Evolutionary conservation across 2,888 invertebrate genomes (phyloP).

Genomic region (Drosophila meridionalis): DNA sequence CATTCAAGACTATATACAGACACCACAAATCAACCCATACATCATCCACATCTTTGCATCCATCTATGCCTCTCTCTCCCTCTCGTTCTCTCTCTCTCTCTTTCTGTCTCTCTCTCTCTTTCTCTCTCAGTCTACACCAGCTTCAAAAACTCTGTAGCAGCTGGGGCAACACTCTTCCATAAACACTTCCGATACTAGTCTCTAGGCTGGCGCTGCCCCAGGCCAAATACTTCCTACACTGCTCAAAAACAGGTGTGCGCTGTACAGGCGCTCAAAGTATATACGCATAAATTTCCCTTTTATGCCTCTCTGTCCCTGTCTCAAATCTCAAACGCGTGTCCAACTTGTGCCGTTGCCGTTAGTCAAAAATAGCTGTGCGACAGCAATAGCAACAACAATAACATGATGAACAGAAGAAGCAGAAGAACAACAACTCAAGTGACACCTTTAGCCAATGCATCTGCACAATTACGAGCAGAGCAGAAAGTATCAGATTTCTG

Average conservation of each 20-base stretch:
- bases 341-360: conserved; percentile 73
- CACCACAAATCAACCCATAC: background rate
- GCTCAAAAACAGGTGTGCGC: conserved; percentile 48
- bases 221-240: conserved; percentile 32
- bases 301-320: conserved; percentile 20
- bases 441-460: conserved; percentile 78
- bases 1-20: background rate
- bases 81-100: too few relatives aligned
- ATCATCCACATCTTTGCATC: background rate
- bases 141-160: conserved; percentile 14
- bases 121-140: background rate
- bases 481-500: conserved; percentile 74
- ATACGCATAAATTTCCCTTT: conserved; percentile 9
- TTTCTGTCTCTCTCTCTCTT: too few relatives aligned
- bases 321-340: conserved; percentile 70
- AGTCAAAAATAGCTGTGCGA: conserved; percentile 67
- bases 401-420: conserved; percentile 24
- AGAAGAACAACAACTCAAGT: conserved; percentile 62
- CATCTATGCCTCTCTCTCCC: background rate
- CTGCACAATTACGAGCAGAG: conserved; percentile 77
- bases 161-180: conserved; percentile 32
- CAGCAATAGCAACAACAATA: conserved; percentile 51
- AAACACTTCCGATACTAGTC: conserved; percentile 24
- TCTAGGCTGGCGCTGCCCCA: conserved; percentile 15
- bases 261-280: conserved; percentile 1